These are phyloP conservation scores for Drosophila helvetica DNA, from an alignment of 2,888 invertebrate species.

Conservation along the genomic window DNA sequence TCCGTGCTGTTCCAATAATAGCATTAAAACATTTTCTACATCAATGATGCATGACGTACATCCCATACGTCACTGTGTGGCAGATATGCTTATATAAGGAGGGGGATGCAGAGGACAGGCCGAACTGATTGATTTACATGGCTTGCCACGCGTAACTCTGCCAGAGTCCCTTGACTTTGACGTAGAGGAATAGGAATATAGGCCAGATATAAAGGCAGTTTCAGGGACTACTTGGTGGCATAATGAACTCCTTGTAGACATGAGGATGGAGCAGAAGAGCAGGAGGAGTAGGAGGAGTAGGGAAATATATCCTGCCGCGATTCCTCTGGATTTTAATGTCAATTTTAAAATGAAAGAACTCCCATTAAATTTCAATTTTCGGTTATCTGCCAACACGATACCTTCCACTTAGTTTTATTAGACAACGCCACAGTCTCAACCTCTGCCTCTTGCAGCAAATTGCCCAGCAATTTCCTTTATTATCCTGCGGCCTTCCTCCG, in stretches of 20 bases:
- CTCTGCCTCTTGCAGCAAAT: slow-evolving; percentile 42
- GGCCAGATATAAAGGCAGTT: slow-evolving; percentile 10
- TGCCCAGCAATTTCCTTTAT: slow-evolving; percentile 78
- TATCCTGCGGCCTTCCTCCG: slow-evolving; percentile 38
- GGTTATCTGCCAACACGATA: slow-evolving; percentile 64
- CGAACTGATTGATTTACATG: slow-evolving; percentile 76
- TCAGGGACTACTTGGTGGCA: slow-evolving; percentile 34
- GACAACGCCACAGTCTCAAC: slow-evolving; percentile 45
- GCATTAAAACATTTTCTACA: slow-evolving; percentile 77
- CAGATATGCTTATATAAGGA: slow-evolving; percentile 27
- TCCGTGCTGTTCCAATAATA: slow-evolving; percentile 60
- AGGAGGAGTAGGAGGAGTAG: background rate
- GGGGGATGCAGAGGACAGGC: slow-evolving; percentile 42
- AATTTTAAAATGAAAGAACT: slow-evolving; percentile 24
- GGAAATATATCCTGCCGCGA: slow-evolving; percentile 8
- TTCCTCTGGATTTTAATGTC: slow-evolving; percentile 24
- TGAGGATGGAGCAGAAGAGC: background rate
- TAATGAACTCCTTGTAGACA: slow-evolving; percentile 38
- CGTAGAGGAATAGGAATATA: slow-evolving; percentile 50
- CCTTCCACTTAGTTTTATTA: slow-evolving; percentile 75
- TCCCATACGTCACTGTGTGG: slow-evolving; percentile 64
- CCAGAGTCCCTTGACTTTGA: slow-evolving; percentile 54
- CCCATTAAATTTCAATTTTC: slow-evolving; percentile 76
- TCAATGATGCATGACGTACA: slow-evolving; percentile 78
- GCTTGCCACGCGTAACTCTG: slow-evolving; percentile 60